Evolutionary conservation across 2,113 vertebrate species (phyloP).

Genomic region (Excalfactoria chinensis): DNA sequence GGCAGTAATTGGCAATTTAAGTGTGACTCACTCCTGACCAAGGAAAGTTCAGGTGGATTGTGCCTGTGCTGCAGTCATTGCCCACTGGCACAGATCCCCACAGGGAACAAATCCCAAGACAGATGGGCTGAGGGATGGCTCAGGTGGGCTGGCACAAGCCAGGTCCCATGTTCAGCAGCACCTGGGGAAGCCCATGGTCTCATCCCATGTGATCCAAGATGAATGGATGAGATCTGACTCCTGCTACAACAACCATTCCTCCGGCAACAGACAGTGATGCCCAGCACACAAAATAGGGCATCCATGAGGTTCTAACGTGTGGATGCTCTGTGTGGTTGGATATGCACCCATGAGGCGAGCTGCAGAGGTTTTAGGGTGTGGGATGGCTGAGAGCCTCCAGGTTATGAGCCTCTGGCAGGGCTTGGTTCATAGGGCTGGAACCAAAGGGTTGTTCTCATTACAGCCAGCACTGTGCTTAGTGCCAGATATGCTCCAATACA

Average conservation of each 20-base stretch:
- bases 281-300: not conserved
- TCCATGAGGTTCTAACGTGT: not conserved
- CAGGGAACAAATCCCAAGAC: accelerated
- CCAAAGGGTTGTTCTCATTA: accelerated
- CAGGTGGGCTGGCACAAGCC: not conserved
- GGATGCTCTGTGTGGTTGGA: not conserved
- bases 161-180: not conserved
- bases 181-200: not conserved
- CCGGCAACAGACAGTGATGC: not conserved
- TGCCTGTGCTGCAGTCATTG: not conserved
- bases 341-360: not conserved
- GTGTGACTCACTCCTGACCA: not conserved
- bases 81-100: accelerated
- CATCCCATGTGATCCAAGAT: not conserved
- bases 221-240: not conserved
- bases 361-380: not conserved
- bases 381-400: not conserved
- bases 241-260: no score
- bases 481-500: not conserved
- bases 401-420: not conserved
- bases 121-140: not conserved
- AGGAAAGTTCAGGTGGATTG: accelerated
- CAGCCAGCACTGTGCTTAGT: not conserved
- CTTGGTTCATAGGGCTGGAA: not conserved
- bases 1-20: not conserved